Base-by-base conservation (phyloP, 92 coral and sea anemone species). In the Epizoanthus fatuus region DNA sequence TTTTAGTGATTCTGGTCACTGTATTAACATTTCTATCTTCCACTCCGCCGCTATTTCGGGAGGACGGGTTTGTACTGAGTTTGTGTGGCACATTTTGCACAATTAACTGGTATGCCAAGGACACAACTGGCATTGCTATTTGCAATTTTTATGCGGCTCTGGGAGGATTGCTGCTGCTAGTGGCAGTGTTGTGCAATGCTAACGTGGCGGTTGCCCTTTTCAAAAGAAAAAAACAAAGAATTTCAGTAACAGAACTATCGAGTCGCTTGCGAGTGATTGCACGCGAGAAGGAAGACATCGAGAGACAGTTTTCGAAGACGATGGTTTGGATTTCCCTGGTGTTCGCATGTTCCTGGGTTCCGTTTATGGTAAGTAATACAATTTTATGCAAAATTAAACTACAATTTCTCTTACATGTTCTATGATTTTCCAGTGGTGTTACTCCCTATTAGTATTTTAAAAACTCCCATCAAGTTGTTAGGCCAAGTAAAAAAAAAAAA, bases 231-330 rank as follows among this genome's bases (percentile, higher is more conserved):
- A 45, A 65, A 19, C 81, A 75, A 75, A 75, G 13, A 29, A 75
- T 75, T 75, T 75, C 67, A 7, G 25, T 56, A 15, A 57, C 65
- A 38, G 8, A 12, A 7, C 47, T 75, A 37, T 75, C 81, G 11
- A 37, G 66, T 75, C 81, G 67, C 4, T 13, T 56, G 54, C 58
- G 63, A 16, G 16, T 35, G 45, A 65, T 75, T 5, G 81, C 81
- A 55, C 81, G 81, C 65, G 66, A 57, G 15, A 75, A 75, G 49
- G 81, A 57, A 75, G 68, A 57, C 15, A 57, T 39, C 16, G 81
- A 75, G 12, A 37, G 53, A 39, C 81, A 75, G 64, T 75, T 75
- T 75, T 75, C 81, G 5, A 75, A 75, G 37, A 75, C 59, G 67
- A 56, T 75, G 81, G 54, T 55, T 8, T 57, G 57, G 60, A 64